These are phyloP conservation scores for Drosophila kokeensis DNA, from an alignment of 2,888 invertebrate genomes.

Conservation along the genomic window DNA sequence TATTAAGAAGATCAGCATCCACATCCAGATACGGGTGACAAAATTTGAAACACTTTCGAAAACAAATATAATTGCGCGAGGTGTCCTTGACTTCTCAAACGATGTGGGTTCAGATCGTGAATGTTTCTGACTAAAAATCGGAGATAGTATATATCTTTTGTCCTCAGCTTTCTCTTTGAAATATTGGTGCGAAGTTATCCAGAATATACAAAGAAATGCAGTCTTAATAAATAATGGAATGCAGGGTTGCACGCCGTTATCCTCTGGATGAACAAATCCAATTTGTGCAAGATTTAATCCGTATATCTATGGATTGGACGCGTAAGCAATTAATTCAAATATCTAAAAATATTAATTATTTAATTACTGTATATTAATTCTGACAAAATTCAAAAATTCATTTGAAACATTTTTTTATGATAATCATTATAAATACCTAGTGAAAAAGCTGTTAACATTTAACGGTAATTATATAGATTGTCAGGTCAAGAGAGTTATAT, in stretches of 20 bases:
- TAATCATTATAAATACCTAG: background rate
- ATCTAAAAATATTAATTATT: background rate
- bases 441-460: background rate
- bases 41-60: constrained; percentile 89
- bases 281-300: constrained; percentile 91
- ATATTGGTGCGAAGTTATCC: constrained; percentile 96
- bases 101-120: constrained; percentile 35
- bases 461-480: background rate
- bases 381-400: background rate
- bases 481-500: background rate
- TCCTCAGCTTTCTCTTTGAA: constrained; percentile 91
- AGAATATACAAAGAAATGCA: constrained; percentile 95
- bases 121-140: constrained; percentile 83
- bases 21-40: constrained; percentile 97
- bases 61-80: constrained; percentile 46
- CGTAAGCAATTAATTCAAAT: background rate
- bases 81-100: constrained; percentile 51
- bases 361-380: background rate
- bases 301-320: constrained; percentile 83
- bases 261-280: constrained; percentile 90
- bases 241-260: constrained; percentile 87
- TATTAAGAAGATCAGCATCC: constrained; percentile 96
- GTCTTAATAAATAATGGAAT: constrained; percentile 92
- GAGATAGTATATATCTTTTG: constrained; percentile 84
- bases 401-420: background rate